These are phyloP conservation scores for Amitus sp. DNA, from an alignment of 2,888 invertebrate species.

Conservation along the genomic window DNA sequence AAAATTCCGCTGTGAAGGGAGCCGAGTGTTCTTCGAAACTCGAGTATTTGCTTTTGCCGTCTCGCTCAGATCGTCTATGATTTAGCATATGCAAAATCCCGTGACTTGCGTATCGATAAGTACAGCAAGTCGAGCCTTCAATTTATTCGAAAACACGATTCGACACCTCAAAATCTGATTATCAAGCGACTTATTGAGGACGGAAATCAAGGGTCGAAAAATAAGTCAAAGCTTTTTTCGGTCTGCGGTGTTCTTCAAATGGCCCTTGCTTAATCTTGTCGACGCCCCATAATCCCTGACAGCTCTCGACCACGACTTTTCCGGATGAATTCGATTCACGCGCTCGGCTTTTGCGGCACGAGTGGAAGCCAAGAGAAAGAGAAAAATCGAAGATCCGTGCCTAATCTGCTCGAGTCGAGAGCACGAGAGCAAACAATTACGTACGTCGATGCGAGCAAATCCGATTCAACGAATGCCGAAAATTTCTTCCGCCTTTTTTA, in stretches of 20 bases:
- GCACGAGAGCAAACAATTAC: constrained; percentile 32
- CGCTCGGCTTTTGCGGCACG: constrained; percentile 23
- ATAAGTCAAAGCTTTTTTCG: too few species aligned
- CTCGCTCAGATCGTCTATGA: too few species aligned
- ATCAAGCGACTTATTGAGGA: too few species aligned
- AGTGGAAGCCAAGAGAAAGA: not conserved
- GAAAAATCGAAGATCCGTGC: constrained; percentile 20
- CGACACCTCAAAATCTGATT: too few species aligned
- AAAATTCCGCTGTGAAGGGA: too few species aligned
- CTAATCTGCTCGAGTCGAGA: constrained; percentile 31
- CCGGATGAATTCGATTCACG: constrained; percentile 28
- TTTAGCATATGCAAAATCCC: too few species aligned
- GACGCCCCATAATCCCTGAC: constrained; percentile 21
- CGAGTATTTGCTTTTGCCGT: too few species aligned
- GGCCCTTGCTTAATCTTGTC: constrained; percentile 22
- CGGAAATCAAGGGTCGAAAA: too few species aligned
- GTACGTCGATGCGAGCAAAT: not conserved
- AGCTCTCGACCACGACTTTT: constrained; percentile 5
- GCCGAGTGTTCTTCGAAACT: too few species aligned
- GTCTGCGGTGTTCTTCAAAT: constrained; percentile 14
- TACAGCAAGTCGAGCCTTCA: too few species aligned
- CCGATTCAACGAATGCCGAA: not conserved
- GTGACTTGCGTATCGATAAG: too few species aligned
- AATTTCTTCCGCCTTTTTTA: not conserved
- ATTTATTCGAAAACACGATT: too few species aligned